These are phyloP conservation scores for Lepidotrigona ventralis DNA, from an alignment of 1,140 invertebrate species.

Conservation along the genomic window DNA sequence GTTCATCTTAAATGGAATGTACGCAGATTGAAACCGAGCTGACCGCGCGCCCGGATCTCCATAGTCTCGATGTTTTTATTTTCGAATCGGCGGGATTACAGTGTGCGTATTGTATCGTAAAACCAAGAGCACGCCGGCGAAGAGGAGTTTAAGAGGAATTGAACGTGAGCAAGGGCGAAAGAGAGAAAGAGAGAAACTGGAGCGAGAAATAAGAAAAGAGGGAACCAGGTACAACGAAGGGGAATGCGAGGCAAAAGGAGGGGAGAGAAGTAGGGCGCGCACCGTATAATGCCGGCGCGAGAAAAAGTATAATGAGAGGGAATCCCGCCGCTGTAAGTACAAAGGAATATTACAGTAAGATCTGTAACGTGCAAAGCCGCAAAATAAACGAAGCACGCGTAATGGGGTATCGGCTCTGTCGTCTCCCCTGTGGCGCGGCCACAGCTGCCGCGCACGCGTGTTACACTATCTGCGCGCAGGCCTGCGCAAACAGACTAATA, in stretches of 20 bases:
- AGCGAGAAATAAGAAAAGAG: conserved; percentile 5
- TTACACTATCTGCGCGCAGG: conserved; percentile 38
- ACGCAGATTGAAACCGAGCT: conserved; percentile 32
- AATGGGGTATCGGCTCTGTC: conserved; percentile 44
- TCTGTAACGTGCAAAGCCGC: conserved; percentile 62
- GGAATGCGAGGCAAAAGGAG: not conserved
- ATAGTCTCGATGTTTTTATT: not conserved
- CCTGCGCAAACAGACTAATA: conserved; percentile 58
- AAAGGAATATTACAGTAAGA: conserved; percentile 62
- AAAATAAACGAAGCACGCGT: conserved; percentile 55
- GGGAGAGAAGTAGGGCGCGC: conserved; percentile 9
- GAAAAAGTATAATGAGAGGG: conserved; percentile 61
- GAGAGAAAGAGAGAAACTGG: not conserved
- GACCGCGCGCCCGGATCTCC: not conserved
- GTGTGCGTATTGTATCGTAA: not conserved
- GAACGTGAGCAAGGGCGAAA: not conserved
- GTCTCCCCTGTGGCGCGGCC: conserved; percentile 43
- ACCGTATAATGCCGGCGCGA: conserved; percentile 44
- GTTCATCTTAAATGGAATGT: conserved; percentile 36
- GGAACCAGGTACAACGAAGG: not conserved
- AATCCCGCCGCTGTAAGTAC: conserved; percentile 51
- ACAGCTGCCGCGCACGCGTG: conserved; percentile 74
- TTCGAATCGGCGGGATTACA: conserved; percentile 13
- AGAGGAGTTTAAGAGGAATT: conserved; percentile 28
- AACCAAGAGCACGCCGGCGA: not conserved